Evolutionary conservation across 2,113 vertebrate genomes (phyloP).

Genomic region (Xyrauchen texanus): DNA sequence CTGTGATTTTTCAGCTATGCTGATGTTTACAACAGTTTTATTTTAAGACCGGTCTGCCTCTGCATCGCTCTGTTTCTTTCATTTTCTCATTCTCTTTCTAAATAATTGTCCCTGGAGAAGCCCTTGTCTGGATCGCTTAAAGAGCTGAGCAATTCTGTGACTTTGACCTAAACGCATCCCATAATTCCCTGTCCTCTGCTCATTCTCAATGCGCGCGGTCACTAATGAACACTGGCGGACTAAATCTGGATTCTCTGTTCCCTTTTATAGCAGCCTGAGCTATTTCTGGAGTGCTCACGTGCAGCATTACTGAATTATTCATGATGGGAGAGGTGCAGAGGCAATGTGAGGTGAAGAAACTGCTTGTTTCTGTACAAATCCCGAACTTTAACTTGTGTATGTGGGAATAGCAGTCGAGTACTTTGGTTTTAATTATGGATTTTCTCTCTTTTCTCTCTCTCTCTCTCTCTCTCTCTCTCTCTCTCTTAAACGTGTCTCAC

Average conservation of each 20-base stretch:
- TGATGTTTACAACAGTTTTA: background rate
- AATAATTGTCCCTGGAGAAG: conserved; percentile 14
- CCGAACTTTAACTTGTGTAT: background rate
- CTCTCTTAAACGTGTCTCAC: background rate
- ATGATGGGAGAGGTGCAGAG: conserved; percentile 37
- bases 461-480: background rate
- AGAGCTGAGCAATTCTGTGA: conserved; percentile 33
- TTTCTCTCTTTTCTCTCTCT: too few species aligned
- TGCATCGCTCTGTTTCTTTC: background rate
- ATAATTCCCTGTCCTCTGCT: conserved; percentile 51
- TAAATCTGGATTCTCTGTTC: conserved; percentile 60
- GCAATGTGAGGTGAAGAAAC: conserved; percentile 49
- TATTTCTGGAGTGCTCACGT: conserved; percentile 62
- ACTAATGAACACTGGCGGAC: conserved; percentile 65
- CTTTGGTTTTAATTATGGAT: conserved; percentile 29
- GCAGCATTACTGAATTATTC: conserved; percentile 66
- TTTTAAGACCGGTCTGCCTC: background rate
- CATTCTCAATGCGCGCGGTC: conserved; percentile 57
- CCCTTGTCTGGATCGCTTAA: conserved; percentile 47
- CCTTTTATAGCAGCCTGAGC: conserved; percentile 66
- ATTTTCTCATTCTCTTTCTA: background rate
- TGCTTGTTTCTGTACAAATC: background rate
- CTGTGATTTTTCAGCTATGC: background rate
- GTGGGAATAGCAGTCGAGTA: background rate
- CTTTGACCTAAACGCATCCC: conserved; percentile 48